A percentile compares a stretch with the other conserved stretches of the same genome.
Conservation (phyloP, 1,140 invertebrate species). For the Drosophila kurseongensis region DNA sequence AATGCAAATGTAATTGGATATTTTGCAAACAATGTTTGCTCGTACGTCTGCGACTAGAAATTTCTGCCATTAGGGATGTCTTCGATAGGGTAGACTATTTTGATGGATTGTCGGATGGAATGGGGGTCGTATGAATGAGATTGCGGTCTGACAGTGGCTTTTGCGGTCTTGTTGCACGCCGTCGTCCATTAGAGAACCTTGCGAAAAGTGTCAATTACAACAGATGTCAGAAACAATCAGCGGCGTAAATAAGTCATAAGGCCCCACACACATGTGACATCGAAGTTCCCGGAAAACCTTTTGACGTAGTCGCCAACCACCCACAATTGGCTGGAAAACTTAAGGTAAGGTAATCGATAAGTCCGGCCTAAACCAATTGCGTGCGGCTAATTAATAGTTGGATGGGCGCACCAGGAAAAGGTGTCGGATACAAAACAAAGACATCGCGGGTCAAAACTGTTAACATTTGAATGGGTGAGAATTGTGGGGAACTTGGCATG, state of each 20-base stretch:
- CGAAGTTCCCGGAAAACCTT: neutral
- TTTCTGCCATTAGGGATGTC: constrained; percentile 45
- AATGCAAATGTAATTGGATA: constrained; percentile 62
- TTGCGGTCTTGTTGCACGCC: constrained; percentile 41
- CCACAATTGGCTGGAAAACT: neutral
- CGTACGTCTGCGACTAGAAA: constrained; percentile 30
- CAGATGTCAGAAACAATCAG: constrained; percentile 76
- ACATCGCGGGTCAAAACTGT: constrained; percentile 59
- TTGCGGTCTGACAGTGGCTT: constrained; percentile 53
- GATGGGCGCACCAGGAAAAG: constrained; percentile 40
- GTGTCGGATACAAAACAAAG: constrained; percentile 69
- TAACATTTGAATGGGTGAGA: constrained; percentile 46
- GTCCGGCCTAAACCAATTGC: constrained; percentile 42
- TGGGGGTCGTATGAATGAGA: constrained; percentile 2
- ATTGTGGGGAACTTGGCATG: constrained; percentile 51
- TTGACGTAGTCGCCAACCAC: neutral
- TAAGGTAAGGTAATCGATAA: constrained; percentile 45
- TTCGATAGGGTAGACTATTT: constrained; percentile 22
- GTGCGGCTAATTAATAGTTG: constrained; percentile 75
- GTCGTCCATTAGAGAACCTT: constrained; percentile 53
- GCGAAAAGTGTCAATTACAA: constrained; percentile 77
- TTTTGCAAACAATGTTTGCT: constrained; percentile 53
- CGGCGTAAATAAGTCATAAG: constrained; percentile 70
- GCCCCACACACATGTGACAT: constrained; percentile 33
- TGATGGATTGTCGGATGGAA: constrained; percentile 20